Conservation (phyloP, 2,888 invertebrate genomes). For the Balanococcus diminutus region DNA sequence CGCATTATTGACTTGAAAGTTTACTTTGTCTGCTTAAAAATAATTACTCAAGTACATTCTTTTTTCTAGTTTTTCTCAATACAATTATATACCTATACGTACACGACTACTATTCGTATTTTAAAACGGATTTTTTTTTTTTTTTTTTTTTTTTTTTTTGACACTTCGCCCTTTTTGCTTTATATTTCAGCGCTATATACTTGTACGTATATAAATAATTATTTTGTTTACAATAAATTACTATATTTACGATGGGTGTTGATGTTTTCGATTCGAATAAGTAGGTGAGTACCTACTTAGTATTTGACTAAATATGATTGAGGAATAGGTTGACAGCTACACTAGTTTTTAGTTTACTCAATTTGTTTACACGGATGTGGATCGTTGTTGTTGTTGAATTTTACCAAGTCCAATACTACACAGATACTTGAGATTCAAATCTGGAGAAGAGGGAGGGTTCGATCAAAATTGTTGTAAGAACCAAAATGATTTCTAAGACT, state of each 20-base stretch:
- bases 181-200: conserved; percentile 4
- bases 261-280: neutral
- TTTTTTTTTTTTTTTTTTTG: no score
- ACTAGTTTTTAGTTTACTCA: no score
- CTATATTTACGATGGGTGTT: neutral
- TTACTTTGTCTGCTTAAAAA: conserved; percentile 15
- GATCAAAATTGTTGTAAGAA: no score
- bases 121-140: neutral
- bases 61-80: conserved; percentile 10
- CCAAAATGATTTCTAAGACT: no score
- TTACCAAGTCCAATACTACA: no score
- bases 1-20: conserved; percentile 14
- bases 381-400: no score
- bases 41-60: neutral
- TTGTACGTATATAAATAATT: neutral
- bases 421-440: no score
- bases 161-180: neutral
- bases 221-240: conserved; percentile 22
- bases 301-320: no score
- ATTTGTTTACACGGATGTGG: no score
- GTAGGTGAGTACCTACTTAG: no score
- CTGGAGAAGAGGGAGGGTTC: no score
- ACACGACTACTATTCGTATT: neutral
- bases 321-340: no score
- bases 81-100: neutral